These are phyloP conservation scores for Halocynthia aurantium DNA, from an alignment of 23 tunicate genomes.

Conservation along the genomic window DNA sequence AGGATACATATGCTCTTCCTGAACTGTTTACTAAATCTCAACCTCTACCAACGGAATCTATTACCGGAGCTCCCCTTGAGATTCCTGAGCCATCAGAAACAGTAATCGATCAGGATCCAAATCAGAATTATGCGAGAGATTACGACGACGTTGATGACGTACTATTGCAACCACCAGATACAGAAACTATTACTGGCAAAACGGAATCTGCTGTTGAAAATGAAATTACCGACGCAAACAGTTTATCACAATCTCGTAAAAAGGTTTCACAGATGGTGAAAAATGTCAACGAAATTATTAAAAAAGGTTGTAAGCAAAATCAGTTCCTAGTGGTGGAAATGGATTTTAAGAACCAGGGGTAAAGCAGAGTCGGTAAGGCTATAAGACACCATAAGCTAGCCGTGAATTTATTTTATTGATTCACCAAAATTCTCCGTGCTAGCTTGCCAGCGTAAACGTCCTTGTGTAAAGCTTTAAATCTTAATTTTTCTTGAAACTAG, in stretches of 20 bases:
- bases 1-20: not conserved
- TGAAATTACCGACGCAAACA: not conserved
- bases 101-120: not conserved
- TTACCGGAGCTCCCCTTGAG: not conserved
- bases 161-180: constrained; percentile 8
- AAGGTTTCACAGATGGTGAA: constrained; percentile 2
- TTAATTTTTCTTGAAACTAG: too few species aligned
- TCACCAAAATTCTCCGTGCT: too few species aligned
- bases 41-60: not conserved
- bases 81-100: not conserved
- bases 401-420: too few species aligned
- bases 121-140: constrained; percentile 9
- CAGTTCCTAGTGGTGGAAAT: not conserved
- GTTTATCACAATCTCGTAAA: constrained; percentile 4
- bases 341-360: too few species aligned
- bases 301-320: constrained; percentile 1
- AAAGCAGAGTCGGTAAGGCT: too few species aligned
- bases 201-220: not conserved
- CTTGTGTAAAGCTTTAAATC: too few species aligned
- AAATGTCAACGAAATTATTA: not conserved
- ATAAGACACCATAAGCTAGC: too few species aligned
- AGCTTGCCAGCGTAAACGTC: too few species aligned
- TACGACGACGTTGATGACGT: constrained; percentile 41
- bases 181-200: not conserved
- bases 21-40: not conserved